Evolutionary conservation across 2,797 vertebrate species (phyloP), one percentile per base, ranked within the genome.

Genomic region (Scomberomorus guttatus): DNA sequence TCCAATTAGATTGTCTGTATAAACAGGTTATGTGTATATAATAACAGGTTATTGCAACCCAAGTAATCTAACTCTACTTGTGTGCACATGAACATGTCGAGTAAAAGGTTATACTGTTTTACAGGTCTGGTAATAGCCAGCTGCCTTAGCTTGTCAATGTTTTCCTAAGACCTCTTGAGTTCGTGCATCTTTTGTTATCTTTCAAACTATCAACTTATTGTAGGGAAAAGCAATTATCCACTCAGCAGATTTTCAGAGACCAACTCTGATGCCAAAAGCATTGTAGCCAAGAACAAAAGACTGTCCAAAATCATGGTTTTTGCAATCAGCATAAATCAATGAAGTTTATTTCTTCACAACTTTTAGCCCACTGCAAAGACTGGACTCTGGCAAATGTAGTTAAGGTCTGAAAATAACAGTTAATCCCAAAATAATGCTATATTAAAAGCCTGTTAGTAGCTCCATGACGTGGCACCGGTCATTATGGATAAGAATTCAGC

Each of bases 251-350:
- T 83, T 63, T 81, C 50, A 70, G 54, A 63, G 37, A 27, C 62
- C 72, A 70, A 57, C 50, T 66, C 50, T 50, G 50, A 63, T 69
- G 85, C 88, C 81, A 89, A 84, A 82, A 54, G 51, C 15, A 18
- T 1, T 32, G 27, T 27, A 79, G 83, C 85, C 86, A 88, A 85
- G 68, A 81, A 63, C 77, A 79, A 39, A 0, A 12, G 13, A 60
- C 24, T 24, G 48, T 75, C 65, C 72, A 83, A 69, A 66, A 72
- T 55, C 64, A 78, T 76, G 66, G 64, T 73, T 91, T 80, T 58
- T 82, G 62, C 61, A 83, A 84, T 81, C 75, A 77, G 61, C 68
- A 90, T 83, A 81, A 82, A 90, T 86, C 74, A 80, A 25, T 72
- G 25, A 51, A 14, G 13, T 64, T 62, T 37, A 0, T 55, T 58